Base-by-base conservation (phyloP, 2,888 invertebrate species). In the Cephus spinipes region DNA sequence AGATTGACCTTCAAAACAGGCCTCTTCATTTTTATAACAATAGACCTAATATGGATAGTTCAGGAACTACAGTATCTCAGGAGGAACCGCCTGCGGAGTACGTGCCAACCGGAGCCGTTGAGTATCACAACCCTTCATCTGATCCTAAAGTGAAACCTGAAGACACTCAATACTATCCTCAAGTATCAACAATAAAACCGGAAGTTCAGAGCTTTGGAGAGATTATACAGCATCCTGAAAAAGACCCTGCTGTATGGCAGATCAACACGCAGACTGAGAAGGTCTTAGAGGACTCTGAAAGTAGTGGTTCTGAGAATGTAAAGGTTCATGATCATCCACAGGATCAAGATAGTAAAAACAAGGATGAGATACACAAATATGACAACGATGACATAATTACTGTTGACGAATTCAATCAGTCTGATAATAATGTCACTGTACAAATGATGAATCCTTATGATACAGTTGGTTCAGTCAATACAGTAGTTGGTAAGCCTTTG, bases 51-150 rank as follows among this genome's bases (percentile, higher is more conserved):
- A 15, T 30, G 15, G 75, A 74, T 34, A 76, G 36, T 74, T 68
- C 35, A 75, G 34, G 15, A 30, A 55, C 6, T 12, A 55, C 30
- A 30, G 73, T 71, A 69, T 68, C 75, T 11, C 40, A 78, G 73
- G n/a, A 73, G 23, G 30, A 74, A 31, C 34, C 68, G 23, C 69
- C 82, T n/a, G 77, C 84, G 4, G 87, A 87, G 11, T 82, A 85
- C 35, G 71, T 89, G 4, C 88, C 90, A 0, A 89, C 87, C 6
- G 89, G 89, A 69, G 88, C 88, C 1, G 78, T 87, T 15, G 88
- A 87, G 73, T 89, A 90, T 74, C 87, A 88, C 77, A 88, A 90
- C 85, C 89, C 90, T 68, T 82, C 83, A 2, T 86, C 84, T 15
- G 82, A 88, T 78, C 83, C 86, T 1, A 86, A 88, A 73, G 75